These are phyloP conservation scores for Trissolcus basalis DNA, from an alignment of 1,140 invertebrate species.

Conservation along the genomic window DNA sequence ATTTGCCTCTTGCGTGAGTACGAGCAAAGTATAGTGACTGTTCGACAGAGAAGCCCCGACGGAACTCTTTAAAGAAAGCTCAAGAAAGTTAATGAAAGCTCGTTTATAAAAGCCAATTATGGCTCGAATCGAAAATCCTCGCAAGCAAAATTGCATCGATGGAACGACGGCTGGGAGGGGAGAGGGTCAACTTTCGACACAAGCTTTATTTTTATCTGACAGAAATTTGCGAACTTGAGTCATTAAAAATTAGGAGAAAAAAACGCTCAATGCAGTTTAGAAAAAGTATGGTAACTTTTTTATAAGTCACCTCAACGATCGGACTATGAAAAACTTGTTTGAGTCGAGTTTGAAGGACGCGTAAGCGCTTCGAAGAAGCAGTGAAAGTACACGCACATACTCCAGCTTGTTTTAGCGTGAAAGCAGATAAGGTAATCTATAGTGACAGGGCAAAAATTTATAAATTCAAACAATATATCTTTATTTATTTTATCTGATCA, in stretches of 20 bases:
- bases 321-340: slow-evolving; percentile 16
- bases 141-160: slow-evolving; percentile 8
- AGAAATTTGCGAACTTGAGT: slow-evolving; percentile 1
- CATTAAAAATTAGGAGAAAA: slow-evolving; percentile 22
- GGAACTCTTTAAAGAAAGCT: slow-evolving; percentile 24
- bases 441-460: too few species aligned
- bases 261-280: slow-evolving; percentile 18
- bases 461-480: too few species aligned
- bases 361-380: slow-evolving; percentile 19
- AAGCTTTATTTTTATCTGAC: too few species aligned
- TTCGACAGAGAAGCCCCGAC: slow-evolving; percentile 4
- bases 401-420: too few species aligned
- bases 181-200: background rate
- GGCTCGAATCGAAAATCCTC: slow-evolving; percentile 3
- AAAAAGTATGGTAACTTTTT: slow-evolving; percentile 11
- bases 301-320: slow-evolving; percentile 18
- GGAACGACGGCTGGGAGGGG: background rate
- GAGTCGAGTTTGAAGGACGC: slow-evolving; percentile 31
- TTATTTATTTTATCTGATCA: too few species aligned
- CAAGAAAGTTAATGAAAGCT: slow-evolving; percentile 39
- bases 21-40: background rate
- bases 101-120: slow-evolving; percentile 29
- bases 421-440: too few species aligned
- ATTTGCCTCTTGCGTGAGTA: too few species aligned
- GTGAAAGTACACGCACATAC: too few species aligned